A percentile compares a stretch with the other conserved stretches of the same genome.
phyloP scores from a whole-genome alignment of 2,888 invertebrate genomes.

The Leptopilina drosophilae region DNA sequence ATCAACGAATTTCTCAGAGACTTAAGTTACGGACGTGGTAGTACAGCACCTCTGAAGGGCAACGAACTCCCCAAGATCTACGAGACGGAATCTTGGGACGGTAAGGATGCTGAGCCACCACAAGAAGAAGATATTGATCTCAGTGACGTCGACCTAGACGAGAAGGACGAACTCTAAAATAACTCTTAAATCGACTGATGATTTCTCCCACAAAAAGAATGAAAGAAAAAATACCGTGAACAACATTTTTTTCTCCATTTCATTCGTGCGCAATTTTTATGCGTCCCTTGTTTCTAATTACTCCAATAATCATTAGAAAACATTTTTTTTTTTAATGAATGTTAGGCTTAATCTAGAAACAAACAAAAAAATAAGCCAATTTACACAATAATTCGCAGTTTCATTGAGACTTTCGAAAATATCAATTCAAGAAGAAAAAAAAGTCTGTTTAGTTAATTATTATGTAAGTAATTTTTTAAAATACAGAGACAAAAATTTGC shows the following conservation, averaged over 20 bases:
- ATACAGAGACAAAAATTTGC: not conserved
- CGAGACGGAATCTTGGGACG: constrained; percentile 91
- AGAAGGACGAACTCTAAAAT: constrained; percentile 86
- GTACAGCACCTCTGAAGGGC: constrained; percentile 91
- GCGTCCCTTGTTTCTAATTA: not conserved
- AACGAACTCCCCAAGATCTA: constrained; percentile 87
- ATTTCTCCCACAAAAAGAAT: not conserved
- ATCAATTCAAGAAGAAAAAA: no score
- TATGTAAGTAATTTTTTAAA: no score
- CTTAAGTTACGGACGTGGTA: constrained; percentile 94
- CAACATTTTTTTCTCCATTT: not conserved
- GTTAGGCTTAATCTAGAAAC: not conserved
- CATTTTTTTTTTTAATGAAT: not conserved
- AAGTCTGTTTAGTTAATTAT: no score
- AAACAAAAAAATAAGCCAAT: not conserved
- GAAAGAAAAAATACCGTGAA: constrained; percentile 7
- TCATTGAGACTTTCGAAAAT: no score
- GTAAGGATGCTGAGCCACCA: constrained; percentile 93
- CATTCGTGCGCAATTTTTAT: not conserved
- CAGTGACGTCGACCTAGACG: constrained; percentile 91
- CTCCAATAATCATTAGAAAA: not conserved
- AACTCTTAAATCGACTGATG: not conserved
- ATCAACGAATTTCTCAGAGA: constrained; percentile 97
- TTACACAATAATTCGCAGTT: constrained; percentile 7
- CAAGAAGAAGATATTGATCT: constrained; percentile 94